Base-by-base conservation (phyloP, 1,140 invertebrate species). In the Platyscapa corneri region DNA sequence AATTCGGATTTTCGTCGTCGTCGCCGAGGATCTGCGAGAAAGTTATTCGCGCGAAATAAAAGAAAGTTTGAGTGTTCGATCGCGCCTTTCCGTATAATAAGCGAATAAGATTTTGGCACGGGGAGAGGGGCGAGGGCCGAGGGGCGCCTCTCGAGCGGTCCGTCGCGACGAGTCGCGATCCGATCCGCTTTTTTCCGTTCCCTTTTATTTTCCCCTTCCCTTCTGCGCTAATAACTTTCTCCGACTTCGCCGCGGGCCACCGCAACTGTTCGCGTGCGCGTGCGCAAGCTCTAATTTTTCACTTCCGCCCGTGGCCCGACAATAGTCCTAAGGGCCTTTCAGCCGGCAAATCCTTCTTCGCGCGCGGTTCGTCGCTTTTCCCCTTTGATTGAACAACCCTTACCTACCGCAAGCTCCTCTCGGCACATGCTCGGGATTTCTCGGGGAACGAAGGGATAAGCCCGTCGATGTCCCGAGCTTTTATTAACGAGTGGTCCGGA, bases 201-300 rank as follows among this genome's bases (percentile, higher is more conserved):
- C n/a, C n/a, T n/a, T 76, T 49, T 78, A 6, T 27, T 16, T 42
- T 16, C 14, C 7, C 5, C 39, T 49, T 78, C 39, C 49, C 79
- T 81, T 64, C 10, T 76, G 32, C 56, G 56, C 77, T 34, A 37
- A 75, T 75, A 46, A 65, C 37, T 64, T 79, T 79, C 20, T 49
- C 20, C 1, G 53, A 49, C 39, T 32, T 60, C 27, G 23, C 12
- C 42, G 6, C 12, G 42, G 6, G 3, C 3, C 56, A 27, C 56
- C 5, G 56, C 14, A 70, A 14, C 6, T 27, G 10, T 27, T 77
- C 7, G 12, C 49, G 30, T 30, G 34, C 77, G 32, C 53, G 56
- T 64, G 77, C 56, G 30, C 56, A 14, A 14, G 37, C 79, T 81
- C 64, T 81, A 81, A 81, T 81, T 81, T 81, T 81, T 81, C 42